These are phyloP conservation scores for Margaritifera margaritifera DNA, from an alignment of 2,888 invertebrate species.

Conservation along the genomic window DNA sequence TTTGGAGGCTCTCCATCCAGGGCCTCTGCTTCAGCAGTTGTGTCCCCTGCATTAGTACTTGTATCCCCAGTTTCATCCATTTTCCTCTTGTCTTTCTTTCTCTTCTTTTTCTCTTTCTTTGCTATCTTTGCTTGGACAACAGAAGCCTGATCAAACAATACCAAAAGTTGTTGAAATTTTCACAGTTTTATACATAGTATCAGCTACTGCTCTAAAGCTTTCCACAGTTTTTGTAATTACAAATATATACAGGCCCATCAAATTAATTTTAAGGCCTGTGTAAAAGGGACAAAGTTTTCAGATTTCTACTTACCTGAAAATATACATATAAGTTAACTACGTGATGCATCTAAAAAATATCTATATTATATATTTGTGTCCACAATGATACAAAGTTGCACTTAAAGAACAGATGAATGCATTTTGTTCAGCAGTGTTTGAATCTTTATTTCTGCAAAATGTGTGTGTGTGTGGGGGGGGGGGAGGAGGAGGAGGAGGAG, in stretches of 20 bases:
- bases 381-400: too few species aligned
- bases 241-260: too few species aligned
- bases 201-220: too few species aligned
- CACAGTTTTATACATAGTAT: background rate
- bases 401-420: background rate
- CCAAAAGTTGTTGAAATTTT: background rate
- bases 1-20: conserved; percentile 32
- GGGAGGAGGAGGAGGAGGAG: too few species aligned
- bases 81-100: conserved; percentile 52
- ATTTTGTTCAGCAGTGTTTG: background rate
- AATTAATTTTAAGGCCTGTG: too few species aligned
- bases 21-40: conserved; percentile 14
- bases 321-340: too few species aligned
- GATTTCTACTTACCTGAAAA: too few species aligned
- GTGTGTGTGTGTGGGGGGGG: too few species aligned
- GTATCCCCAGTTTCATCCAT: conserved; percentile 16
- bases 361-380: too few species aligned
- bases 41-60: conserved; percentile 13
- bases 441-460: background rate
- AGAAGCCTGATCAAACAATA: conserved; percentile 48
- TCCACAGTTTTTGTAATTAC: too few species aligned
- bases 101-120: conserved; percentile 66
- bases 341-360: too few species aligned
- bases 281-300: too few species aligned
- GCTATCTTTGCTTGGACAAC: conserved; percentile 48